phyloP scores from a whole-genome alignment of 2,797 vertebrate species.

The Pteronotus mesoamericanus region DNA sequence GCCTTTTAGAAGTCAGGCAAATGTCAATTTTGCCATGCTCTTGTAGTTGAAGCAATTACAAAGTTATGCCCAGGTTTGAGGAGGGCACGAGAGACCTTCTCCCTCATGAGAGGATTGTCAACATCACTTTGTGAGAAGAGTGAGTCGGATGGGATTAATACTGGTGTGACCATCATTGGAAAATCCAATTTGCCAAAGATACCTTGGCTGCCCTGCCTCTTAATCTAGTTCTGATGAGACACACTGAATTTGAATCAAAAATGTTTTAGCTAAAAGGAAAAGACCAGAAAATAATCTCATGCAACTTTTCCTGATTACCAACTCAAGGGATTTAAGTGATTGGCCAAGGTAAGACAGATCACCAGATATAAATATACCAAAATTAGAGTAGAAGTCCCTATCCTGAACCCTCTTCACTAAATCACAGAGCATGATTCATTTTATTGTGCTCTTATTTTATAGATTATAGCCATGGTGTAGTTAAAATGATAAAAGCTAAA shows the following conservation, averaged over 20 bases:
- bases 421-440: neutral
- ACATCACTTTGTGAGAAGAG: neutral
- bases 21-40: neutral
- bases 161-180: constrained; percentile 24
- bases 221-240: constrained; percentile 53
- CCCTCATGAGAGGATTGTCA: neutral
- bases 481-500: neutral
- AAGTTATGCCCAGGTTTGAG: neutral
- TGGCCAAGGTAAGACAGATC: constrained; percentile 45
- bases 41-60: neutral
- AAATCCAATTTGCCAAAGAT: constrained; percentile 44
- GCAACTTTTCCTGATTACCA: constrained; percentile 45
- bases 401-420: neutral
- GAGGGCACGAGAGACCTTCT: neutral
- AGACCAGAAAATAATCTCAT: constrained; percentile 45
- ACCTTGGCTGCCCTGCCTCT: neutral
- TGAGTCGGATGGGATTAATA: neutral
- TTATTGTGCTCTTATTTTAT: neutral
- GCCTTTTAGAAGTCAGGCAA: neutral
- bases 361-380: constrained; percentile 49
- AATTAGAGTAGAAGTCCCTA: constrained; percentile 5
- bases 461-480: neutral
- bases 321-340: constrained; percentile 48
- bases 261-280: constrained; percentile 42
- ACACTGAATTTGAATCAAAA: constrained; percentile 44